These are phyloP conservation scores for Corythornis cristatus DNA, from an alignment of 2,113 vertebrate genomes.

Conservation along the genomic window DNA sequence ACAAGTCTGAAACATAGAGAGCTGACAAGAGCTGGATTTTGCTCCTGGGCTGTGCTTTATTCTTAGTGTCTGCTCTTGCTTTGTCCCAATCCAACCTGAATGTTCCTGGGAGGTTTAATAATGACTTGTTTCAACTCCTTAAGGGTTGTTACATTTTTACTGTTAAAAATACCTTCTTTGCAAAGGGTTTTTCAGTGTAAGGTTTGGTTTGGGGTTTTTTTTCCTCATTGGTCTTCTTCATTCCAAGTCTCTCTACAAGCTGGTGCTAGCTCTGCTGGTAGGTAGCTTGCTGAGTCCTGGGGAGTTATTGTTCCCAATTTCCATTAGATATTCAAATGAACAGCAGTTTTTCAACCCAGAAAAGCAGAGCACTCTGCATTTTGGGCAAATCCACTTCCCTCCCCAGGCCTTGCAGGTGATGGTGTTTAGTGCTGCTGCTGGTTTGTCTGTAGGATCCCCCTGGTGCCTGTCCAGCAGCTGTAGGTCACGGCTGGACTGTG, in stretches of 20 bases:
- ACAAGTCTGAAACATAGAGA: neutral
- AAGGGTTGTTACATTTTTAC: neutral
- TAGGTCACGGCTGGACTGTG: neutral
- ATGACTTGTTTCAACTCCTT: neutral
- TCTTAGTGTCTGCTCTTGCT: neutral
- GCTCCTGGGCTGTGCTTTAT: neutral
- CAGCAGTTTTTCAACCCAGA: neutral
- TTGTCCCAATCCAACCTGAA: neutral
- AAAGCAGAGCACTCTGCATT: neutral
- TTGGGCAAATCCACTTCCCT: neutral
- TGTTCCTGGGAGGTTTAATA: neutral
- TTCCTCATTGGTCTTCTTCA: neutral
- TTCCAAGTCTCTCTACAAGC: neutral
- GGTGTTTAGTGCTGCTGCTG: neutral
- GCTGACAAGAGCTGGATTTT: neutral
- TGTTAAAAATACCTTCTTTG: neutral
- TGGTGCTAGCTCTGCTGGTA: neutral
- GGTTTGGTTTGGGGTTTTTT: neutral
- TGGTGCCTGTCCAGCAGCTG: rapidly evolving
- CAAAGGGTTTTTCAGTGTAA: neutral
- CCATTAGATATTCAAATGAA: neutral
- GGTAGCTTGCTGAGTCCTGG: neutral
- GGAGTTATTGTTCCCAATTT: neutral
- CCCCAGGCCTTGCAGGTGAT: neutral
- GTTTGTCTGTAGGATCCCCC: neutral